phyloP scores from a whole-genome alignment of 2,888 invertebrate genomes.

The Sthenelais limicola region DNA sequence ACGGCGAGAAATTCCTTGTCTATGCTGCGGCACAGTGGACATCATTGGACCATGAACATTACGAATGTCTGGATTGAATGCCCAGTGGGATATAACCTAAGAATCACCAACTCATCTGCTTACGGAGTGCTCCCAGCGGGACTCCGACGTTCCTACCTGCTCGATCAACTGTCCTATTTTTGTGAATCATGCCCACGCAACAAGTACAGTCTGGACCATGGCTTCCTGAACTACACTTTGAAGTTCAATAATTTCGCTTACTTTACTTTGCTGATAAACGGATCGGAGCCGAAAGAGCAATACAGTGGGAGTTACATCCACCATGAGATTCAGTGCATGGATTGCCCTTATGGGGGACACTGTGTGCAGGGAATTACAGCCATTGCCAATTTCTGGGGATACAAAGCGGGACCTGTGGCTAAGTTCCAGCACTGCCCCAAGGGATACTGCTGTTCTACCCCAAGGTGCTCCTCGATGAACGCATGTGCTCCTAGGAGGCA shows the following conservation, averaged over 20 bases:
- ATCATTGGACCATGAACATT: slow-evolving; percentile 53
- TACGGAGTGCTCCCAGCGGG: slow-evolving; percentile 50
- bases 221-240: slow-evolving; percentile 54
- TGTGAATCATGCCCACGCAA: slow-evolving; percentile 54
- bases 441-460: slow-evolving; percentile 52
- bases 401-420: slow-evolving; percentile 30
- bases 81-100: slow-evolving; percentile 50
- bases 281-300: slow-evolving; percentile 47
- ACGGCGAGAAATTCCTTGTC: slow-evolving; percentile 50
- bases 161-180: slow-evolving; percentile 54
- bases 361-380: slow-evolving; percentile 52
- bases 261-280: slow-evolving; percentile 53
- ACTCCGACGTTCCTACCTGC: slow-evolving; percentile 46
- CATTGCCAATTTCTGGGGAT: slow-evolving; percentile 55
- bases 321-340: slow-evolving; percentile 50
- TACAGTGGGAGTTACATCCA: slow-evolving; percentile 52
- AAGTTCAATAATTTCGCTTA: slow-evolving; percentile 48
- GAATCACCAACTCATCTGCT: slow-evolving; percentile 53
- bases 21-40: slow-evolving; percentile 51
- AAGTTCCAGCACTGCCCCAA: slow-evolving; percentile 53
- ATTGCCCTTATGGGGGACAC: slow-evolving; percentile 54
- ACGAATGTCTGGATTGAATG: slow-evolving; percentile 53
- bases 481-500: slow-evolving; percentile 44
- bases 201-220: slow-evolving; percentile 54
- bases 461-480: slow-evolving; percentile 44